phyloP scores from a whole-genome alignment of 35 echinoderm and acorn worm species.

The Hemicentrotus pulcherrimus region DNA sequence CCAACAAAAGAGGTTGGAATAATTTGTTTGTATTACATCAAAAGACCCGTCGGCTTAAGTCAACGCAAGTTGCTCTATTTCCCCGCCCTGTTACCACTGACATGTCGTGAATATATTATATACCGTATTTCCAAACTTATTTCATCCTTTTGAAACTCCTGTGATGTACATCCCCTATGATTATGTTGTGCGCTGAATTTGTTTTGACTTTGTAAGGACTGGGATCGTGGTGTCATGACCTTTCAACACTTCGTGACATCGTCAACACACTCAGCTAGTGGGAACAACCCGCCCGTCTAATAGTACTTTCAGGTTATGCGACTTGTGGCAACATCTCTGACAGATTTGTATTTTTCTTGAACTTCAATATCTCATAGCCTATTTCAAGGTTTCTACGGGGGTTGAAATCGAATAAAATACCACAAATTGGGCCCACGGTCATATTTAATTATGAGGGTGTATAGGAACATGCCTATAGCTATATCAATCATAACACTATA shows the following conservation, averaged over 20 bases:
- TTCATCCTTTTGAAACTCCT: background rate
- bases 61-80: background rate
- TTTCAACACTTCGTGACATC: background rate
- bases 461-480: background rate
- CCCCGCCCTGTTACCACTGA: background rate
- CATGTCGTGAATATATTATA: background rate
- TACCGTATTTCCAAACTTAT: background rate
- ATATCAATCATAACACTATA: background rate
- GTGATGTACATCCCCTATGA: background rate
- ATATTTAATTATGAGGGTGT: background rate
- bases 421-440: background rate
- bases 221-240: background rate
- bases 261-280: background rate
- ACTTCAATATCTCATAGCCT: background rate
- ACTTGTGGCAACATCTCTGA: slow-evolving; percentile 2
- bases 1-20: background rate
- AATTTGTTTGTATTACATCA: slow-evolving; percentile 15
- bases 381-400: background rate
- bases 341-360: slow-evolving; percentile 6
- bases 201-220: background rate
- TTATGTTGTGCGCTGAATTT: background rate
- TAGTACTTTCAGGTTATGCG: slow-evolving; percentile 17
- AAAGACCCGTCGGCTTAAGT: background rate
- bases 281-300: background rate
- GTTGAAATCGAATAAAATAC: background rate